Percentiles rank a stretch among this genome's conserved stretches.
Conservation (phyloP, 2,797 vertebrate species). For the Rhynchonycteris naso region DNA sequence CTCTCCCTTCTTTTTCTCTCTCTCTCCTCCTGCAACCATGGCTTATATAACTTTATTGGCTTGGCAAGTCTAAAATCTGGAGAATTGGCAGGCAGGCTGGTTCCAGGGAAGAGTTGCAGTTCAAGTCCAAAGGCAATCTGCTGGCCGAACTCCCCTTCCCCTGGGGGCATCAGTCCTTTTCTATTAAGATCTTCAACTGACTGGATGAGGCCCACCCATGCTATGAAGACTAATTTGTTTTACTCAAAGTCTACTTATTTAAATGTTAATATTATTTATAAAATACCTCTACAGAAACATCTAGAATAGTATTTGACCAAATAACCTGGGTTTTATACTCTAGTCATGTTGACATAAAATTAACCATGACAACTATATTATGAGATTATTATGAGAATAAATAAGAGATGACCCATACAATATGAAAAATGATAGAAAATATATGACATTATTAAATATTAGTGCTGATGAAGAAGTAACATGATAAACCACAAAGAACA, state of each 20-base stretch:
- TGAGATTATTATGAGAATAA: not conserved
- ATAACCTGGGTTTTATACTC: not conserved
- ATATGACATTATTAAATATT: not conserved
- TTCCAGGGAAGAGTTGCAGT: not conserved
- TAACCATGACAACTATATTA: not conserved
- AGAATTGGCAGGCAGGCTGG: not conserved
- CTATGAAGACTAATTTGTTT: not conserved
- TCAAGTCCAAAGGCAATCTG: not conserved
- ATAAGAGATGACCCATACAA: not conserved
- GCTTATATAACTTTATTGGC: not conserved
- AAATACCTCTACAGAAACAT: not conserved
- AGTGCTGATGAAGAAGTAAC: not conserved
- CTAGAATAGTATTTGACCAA: not conserved
- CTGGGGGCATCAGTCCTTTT: not conserved
- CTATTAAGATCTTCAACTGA: not conserved
- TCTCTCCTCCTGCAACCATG: too few relatives aligned
- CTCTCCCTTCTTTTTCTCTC: too few relatives aligned
- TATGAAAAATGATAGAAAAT: not conserved
- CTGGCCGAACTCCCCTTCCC: not conserved
- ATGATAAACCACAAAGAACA: not conserved
- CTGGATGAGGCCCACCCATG: not conserved
- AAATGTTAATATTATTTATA: not conserved
- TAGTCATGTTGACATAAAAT: not conserved
- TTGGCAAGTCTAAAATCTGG: not conserved
- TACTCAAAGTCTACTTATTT: not conserved